Conservation (phyloP, 1,140 invertebrate species). For the Cyphomyrmex costatus region DNA sequence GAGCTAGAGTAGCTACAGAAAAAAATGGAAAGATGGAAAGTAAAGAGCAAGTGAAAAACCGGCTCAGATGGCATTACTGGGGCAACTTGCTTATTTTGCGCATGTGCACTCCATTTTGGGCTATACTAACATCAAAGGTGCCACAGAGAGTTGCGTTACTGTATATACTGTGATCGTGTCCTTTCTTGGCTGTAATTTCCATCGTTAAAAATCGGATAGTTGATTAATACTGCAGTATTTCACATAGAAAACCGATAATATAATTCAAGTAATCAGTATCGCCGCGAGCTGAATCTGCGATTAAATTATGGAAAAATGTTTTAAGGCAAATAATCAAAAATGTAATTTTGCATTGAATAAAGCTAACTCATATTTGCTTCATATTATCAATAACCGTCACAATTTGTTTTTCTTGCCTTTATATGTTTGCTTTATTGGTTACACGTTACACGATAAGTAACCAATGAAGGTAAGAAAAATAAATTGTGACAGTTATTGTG, state of each 20-base stretch:
- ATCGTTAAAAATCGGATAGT: not conserved
- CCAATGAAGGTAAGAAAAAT: not conserved
- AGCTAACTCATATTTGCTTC: not conserved
- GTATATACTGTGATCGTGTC: no score
- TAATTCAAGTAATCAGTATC: not conserved
- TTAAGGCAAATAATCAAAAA: not conserved
- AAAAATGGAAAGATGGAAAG: no score
- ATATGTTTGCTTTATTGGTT: no score
- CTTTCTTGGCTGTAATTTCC: not conserved
- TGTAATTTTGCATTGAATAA: not conserved
- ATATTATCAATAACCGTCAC: no score
- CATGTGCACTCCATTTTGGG: no score
- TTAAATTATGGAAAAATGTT: constrained; percentile 5
- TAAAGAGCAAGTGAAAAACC: no score
- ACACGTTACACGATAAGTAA: not conserved
- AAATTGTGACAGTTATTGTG: not conserved
- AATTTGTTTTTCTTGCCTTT: no score
- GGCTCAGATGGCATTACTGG: no score
- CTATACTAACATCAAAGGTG: no score
- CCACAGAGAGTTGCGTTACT: no score
- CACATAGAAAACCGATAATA: not conserved
- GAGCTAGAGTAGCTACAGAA: no score
- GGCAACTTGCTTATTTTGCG: no score
- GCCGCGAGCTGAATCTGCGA: not conserved
- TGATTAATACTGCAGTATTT: not conserved